Evolutionary conservation across 2,113 vertebrate genomes (phyloP), one percentile per base, ranked within the genome.

Genomic region (Phylloscopus whistleri): DNA sequence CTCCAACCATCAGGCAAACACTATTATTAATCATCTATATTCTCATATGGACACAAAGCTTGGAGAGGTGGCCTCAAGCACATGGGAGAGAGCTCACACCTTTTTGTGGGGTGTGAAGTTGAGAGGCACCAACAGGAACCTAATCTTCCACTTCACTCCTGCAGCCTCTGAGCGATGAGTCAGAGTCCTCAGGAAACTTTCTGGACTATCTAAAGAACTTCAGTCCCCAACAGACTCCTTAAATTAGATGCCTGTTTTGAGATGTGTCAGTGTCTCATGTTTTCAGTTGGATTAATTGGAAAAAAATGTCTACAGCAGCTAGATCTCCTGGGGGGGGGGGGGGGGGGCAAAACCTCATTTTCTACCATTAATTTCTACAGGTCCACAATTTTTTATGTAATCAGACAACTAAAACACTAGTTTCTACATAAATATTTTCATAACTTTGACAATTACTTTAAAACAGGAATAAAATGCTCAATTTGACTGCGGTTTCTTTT

Each of bases 401-500:
- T 75, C 83, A 77, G 72, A 84, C 72, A 92, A 94, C 83, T 88
- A 92, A 88, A 92, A 9, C 72, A 78, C 15, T 77, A 14, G 43
- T 78, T 96, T 84, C 49, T 53, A 72, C 66, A 93, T 74, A 95
- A 93, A 93, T 91, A 92, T 95, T 96, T 93, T 89, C 33, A 26
- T 46, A 96, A 92, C 60, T 84, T 93, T 76, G 66, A 92, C 58
- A 89, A 79, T 92, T 89, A 69, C 35, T 94, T 93, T 28, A 68
- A 81, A 95, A 75, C 14, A 75, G 41, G 69, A 93, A 72, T 75
- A 93, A 90, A 94, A 94, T 3, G 37, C 33, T 95, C 72, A 48
- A 52, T 73, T 80, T 91, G 66, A 75, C 81, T 89, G 81, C 3
- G 4, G 76, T 56, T 89, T 89, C 56, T 82, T 82, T 96, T 72